Evolutionary conservation across 2,113 vertebrate species (phyloP), one percentile per base, ranked within the genome.

Genomic region (Sinosuthora webbiana): DNA sequence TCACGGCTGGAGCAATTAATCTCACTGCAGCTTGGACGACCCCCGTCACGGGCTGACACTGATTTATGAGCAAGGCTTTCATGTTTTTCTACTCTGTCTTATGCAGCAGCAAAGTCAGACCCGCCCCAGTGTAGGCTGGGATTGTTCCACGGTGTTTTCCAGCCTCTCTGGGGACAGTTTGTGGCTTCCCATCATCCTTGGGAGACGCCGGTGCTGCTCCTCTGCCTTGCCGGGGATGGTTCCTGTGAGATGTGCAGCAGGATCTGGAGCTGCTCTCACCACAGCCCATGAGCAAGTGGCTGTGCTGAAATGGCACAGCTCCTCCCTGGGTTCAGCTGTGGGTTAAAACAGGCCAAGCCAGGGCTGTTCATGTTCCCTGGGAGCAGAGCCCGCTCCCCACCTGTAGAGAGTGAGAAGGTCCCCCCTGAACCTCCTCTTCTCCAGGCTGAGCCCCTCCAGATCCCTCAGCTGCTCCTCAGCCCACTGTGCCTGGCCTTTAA

Each of bases 111-210:
- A 45, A 20, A 60, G 83, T 33, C 22, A 70, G 55, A 25, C 37
- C n/a, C 90, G 71, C 25, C 62, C 57, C 65, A 65, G 1, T 4
- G 41, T 31, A 11, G 64, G 45, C 27, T 79, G 87, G 19, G 4
- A 0, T 11, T 0, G 0, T 21, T 74, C 86, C 19, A 14, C 19
- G 79, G 25, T 30, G 49, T 44, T 37, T 41, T 0, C 41, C 55
- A 76, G 37, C 23, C 18, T 12, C 64, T 22, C 49, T 79, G 53
- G 65, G 60, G 35, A 39, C 30, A 47, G 5, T 2, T 1, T 2
- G 2, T 81, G 64, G 4, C 21, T 49, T 86, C 41, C 60, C 1
- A 0, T 13, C 35, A 3, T 62, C 0, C 0, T 0, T 65, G 67
- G 49, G 35, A n/a, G 41, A 20, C 0, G 3, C 35, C 0, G 4